Percentiles rank a stretch among this genome's conserved stretches.
Conservation (phyloP, 2,888 invertebrate species). For the Conchocele bisecta region DNA sequence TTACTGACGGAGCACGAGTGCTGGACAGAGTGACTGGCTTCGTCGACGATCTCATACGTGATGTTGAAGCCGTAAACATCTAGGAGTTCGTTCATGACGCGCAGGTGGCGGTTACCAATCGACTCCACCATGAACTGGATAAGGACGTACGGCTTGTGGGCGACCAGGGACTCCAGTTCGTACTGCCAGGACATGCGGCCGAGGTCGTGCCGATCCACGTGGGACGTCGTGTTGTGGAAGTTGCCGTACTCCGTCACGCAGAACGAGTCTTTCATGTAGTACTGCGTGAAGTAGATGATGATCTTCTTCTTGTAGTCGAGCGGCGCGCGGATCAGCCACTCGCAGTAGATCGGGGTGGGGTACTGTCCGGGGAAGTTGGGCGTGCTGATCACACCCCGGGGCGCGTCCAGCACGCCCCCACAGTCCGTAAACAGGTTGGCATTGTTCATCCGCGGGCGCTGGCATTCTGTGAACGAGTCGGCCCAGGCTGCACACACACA, state of each 20-base stretch:
- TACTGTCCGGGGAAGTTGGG: slow-evolving; percentile 93
- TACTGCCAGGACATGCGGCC: slow-evolving; percentile 73
- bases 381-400: slow-evolving; percentile 86
- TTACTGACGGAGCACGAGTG: slow-evolving; percentile 89
- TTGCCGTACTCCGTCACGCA: slow-evolving; percentile 75
- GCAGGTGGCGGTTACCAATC: slow-evolving; percentile 87
- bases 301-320: slow-evolving; percentile 86
- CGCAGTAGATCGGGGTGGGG: slow-evolving; percentile 91
- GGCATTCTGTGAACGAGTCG: too few species aligned
- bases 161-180: slow-evolving; percentile 74
- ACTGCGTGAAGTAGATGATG: slow-evolving; percentile 93
- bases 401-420: slow-evolving; percentile 64
- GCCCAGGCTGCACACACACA: too few species aligned
- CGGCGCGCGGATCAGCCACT: slow-evolving; percentile 93
- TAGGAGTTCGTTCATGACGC: slow-evolving; percentile 91
- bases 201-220: slow-evolving; percentile 67
- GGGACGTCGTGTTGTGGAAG: slow-evolving; percentile 65
- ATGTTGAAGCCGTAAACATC: slow-evolving; percentile 96
- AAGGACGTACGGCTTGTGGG: slow-evolving; percentile 89
- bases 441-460: too few species aligned
- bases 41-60: slow-evolving; percentile 91
- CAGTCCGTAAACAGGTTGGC: slow-evolving; percentile 65
- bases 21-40: slow-evolving; percentile 57
- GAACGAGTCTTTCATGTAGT: slow-evolving; percentile 86
- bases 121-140: slow-evolving; percentile 88